Conservation (phyloP, 2,113 vertebrate species). For the Ceyx margarethae region DNA sequence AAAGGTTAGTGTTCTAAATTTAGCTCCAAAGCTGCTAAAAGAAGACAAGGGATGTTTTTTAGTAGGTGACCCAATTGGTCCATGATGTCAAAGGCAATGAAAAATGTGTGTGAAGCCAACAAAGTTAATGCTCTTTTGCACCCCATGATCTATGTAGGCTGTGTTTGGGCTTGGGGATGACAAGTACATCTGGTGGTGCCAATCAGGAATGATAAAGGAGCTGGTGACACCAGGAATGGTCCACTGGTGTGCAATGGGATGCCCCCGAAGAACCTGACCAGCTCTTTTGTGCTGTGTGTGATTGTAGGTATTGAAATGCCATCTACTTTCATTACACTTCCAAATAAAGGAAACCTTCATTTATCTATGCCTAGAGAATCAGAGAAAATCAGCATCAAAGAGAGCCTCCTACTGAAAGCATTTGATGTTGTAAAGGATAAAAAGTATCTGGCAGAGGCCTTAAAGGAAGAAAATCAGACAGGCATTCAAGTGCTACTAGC, state of each 20-base stretch:
- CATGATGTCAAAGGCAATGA: neutral
- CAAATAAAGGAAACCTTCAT: neutral
- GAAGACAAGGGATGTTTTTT: neutral
- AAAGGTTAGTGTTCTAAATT: neutral
- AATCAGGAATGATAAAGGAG: neutral
- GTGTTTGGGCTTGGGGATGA: neutral
- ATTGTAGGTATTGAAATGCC: neutral
- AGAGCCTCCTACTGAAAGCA: neutral
- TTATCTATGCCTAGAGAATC: slow-evolving; percentile 6
- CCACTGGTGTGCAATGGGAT: neutral
- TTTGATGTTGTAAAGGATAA: slow-evolving; percentile 15
- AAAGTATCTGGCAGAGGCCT: slow-evolving; percentile 18
- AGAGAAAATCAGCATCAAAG: slow-evolving; percentile 30
- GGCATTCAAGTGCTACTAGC: neutral
- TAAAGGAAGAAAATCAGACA: slow-evolving; percentile 22
- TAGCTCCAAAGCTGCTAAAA: neutral
- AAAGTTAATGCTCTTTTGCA: neutral
- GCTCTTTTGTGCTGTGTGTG: neutral
- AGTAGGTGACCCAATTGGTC: neutral
- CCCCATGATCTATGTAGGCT: neutral
- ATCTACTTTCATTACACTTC: neutral
- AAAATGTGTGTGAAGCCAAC: neutral
- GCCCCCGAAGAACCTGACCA: neutral
- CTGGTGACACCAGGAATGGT: neutral
- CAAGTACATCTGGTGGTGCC: neutral